Base-by-base conservation (phyloP, 2,888 invertebrate genomes). In the Drosophila fungiperda region DNA sequence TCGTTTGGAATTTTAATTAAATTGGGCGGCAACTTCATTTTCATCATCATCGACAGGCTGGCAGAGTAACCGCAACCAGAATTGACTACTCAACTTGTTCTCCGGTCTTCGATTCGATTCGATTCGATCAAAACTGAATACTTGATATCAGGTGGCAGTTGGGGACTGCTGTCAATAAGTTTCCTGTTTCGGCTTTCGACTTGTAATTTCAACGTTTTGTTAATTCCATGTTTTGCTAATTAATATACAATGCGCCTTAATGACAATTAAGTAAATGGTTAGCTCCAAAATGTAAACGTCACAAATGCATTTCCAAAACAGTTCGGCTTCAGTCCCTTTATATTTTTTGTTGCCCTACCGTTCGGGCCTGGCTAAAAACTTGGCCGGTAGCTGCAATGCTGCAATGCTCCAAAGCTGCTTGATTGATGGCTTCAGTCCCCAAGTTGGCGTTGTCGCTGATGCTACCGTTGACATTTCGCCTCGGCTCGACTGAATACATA, bases 1-100 rank as follows among this genome's bases (percentile, higher is more conserved):
- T 88, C 90, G 90, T 87, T 90, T 87, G 90, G 91, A 90, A 90
- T 90, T 90, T 90, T 90, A 90, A 90, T 91, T 91, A 91, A 90
- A 91, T 90, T 90, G 90, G 90, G 90, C 90, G 90, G 86, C 76
- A 82, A 91, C 91, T 90, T 90, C 83, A 91, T 89, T 90, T 89
- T 85, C 85, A 87, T 89, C 86, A 90, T 82, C 89, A 82, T 82
- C 86, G 83, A 65, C 70, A 36, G 40, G 58, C 69, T 36, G 71
- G 67, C 66, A 35, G 58, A 61, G 69, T 45, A 62, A 55, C 70
- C 55, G 68, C 71, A 73, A 68, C 68, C 42, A 58, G 68, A 70
- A 58, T 68, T 68, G 69, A 33, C 38, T 17, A 38, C 65, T 33
- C 32, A 32, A 38, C 50, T 26, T 20, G 42, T 23, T 33, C 20